Evolutionary conservation across 2,888 invertebrate genomes (phyloP).

Genomic region (Agriopis aurantiaria): DNA sequence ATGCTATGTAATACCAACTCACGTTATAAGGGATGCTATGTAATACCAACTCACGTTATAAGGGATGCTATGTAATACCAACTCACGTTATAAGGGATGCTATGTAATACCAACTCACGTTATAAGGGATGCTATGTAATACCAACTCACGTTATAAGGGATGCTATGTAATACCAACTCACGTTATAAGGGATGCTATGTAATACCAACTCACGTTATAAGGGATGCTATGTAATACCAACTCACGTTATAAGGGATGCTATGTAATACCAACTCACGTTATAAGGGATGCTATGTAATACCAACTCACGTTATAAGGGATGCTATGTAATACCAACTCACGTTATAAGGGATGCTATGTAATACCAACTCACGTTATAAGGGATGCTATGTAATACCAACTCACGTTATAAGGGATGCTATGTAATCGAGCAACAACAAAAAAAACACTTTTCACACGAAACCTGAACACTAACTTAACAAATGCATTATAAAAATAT

Average conservation of each 20-base stretch:
- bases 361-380: background rate
- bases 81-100: too few species aligned
- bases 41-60: too few species aligned
- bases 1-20: background rate
- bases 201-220: background rate
- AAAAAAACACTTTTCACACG: too few species aligned
- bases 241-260: slow-evolving; percentile 30
- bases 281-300: slow-evolving; percentile 47
- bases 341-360: slow-evolving; percentile 46
- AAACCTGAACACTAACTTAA: too few species aligned
- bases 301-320: background rate
- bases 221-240: slow-evolving; percentile 45
- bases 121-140: background rate
- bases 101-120: too few species aligned
- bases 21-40: too few species aligned
- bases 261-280: slow-evolving; percentile 38
- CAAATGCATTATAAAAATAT: too few species aligned
- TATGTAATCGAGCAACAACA: background rate
- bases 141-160: too few species aligned
- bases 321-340: slow-evolving; percentile 44
- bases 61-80: background rate
- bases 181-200: slow-evolving; percentile 46
- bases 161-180: background rate
- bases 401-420: background rate
- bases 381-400: slow-evolving; percentile 45